Evolutionary conservation across 92 coral and sea anemone genomes (phyloP), one percentile per base, ranked within the genome.

Genomic region (Epizoanthus illoricatus): DNA sequence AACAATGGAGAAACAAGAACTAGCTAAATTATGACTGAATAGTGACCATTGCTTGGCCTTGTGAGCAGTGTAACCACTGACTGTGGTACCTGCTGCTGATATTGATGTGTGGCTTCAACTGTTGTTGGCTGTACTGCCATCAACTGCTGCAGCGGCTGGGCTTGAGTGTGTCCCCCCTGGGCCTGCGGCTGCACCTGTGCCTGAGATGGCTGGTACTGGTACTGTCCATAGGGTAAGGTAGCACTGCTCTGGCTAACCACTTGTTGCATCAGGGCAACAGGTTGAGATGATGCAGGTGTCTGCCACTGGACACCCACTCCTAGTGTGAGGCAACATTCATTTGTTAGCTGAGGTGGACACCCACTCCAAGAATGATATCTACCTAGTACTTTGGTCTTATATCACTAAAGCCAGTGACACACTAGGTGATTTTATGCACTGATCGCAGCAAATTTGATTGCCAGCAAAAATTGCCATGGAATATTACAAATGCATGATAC

Each of bases 271-370:
- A 78, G 11, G 5, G 82, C 43, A 13, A 83, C 73, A 18, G 84
- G 87, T 52, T 84, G 87, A 19, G 87, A n/a, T 1, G 82, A 11
- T 43, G 62, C 39, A 28, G 56, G 23, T 71, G 42, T 59, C 33
- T 84, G 81, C 87, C 80, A 75, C 69, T 78, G 90, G 61, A 61
- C 65, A 13, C 81, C 80, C 41, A 67, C 65, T 24, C 83, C 65
- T 80, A 66, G 65, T 8, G 55, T 72, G 20, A 73, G 6, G 0
- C 0, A 69, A 39, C 2, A 4, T 28, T n/a, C 0, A 28, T 3
- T 52, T 52, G 15, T 52, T 52, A 52, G 12, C 56, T 52, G 56
- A 52, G 56, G 56, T 9, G 15, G 15, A 52, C 7, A 68, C 18
- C 73, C 7, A 7, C 68, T n/a, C 68, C 5, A 11, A 33, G 6